phyloP scores from a whole-genome alignment of 2,113 vertebrate genomes.

The Circaetus cinerascens region DNA sequence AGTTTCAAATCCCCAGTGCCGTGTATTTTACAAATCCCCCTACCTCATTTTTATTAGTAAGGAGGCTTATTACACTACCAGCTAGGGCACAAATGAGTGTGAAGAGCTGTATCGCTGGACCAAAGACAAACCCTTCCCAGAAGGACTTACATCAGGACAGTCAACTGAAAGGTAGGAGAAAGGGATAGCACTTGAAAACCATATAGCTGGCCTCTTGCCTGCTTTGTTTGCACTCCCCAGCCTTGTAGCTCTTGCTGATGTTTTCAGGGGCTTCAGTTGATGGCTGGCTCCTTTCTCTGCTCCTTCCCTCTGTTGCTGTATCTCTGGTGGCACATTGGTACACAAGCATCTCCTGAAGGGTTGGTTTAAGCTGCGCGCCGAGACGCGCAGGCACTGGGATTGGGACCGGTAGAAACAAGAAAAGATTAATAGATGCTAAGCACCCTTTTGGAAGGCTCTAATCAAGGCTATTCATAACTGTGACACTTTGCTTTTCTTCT shows the following conservation, averaged over 20 bases:
- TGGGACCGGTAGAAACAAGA: neutral
- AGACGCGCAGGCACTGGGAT: neutral
- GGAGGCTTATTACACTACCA: neutral
- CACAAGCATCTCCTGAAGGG: neutral
- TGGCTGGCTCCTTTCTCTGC: neutral
- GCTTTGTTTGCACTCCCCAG: neutral
- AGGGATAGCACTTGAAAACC: neutral
- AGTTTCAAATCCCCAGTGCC: neutral
- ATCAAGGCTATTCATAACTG: neutral
- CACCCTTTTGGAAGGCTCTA: neutral
- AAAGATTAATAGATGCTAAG: neutral
- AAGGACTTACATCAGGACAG: neutral
- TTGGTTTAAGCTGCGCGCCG: accelerated
- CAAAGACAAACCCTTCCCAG: neutral
- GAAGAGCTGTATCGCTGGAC: neutral
- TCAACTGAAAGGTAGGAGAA: neutral
- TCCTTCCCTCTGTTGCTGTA: neutral
- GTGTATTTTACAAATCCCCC: neutral
- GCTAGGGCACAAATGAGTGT: neutral
- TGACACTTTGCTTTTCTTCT: neutral
- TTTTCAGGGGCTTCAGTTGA: neutral
- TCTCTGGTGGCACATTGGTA: neutral
- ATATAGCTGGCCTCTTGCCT: neutral
- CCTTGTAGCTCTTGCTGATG: neutral
- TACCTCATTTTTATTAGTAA: neutral